Percentiles rank a stretch among this genome's conserved stretches.
Conservation (phyloP, 2,113 vertebrate genomes). For the Trachemys scripta region DNA sequence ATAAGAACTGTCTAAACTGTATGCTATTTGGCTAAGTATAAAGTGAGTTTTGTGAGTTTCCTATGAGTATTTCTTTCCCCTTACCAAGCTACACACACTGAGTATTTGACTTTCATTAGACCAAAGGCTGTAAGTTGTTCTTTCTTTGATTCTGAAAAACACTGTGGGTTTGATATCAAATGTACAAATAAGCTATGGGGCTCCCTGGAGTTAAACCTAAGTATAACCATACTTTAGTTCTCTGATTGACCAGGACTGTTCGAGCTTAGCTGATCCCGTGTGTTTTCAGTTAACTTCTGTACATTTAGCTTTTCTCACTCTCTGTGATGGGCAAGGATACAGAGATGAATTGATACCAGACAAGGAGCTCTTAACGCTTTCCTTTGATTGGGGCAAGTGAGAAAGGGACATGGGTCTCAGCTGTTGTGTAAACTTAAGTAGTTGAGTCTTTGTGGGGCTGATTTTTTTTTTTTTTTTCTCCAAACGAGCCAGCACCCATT, state of each 20-base stretch:
- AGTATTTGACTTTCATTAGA: background rate
- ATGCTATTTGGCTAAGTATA: background rate
- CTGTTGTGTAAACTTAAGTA: background rate
- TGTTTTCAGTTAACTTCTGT: background rate
- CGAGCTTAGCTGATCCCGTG: background rate
- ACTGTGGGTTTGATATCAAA: background rate
- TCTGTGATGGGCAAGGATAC: background rate
- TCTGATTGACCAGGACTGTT: background rate
- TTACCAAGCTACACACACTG: background rate
- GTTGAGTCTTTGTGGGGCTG: background rate
- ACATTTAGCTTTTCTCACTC: background rate
- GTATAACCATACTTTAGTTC: background rate
- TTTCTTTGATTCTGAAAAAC: background rate
- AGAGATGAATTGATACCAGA: background rate
- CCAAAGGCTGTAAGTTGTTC: rapidly evolving
- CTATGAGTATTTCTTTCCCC: background rate
- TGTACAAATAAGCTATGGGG: background rate
- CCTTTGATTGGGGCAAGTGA: background rate
- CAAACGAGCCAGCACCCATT: background rate
- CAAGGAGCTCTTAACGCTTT: background rate
- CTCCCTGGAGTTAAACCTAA: background rate
- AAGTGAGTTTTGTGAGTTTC: background rate
- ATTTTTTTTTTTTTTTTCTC: too few species aligned
- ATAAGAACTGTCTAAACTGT: rapidly evolving
- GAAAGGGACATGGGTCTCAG: background rate